Evolutionary conservation across 2,113 vertebrate genomes (phyloP).

Genomic region (Gorilla gorilla): DNA sequence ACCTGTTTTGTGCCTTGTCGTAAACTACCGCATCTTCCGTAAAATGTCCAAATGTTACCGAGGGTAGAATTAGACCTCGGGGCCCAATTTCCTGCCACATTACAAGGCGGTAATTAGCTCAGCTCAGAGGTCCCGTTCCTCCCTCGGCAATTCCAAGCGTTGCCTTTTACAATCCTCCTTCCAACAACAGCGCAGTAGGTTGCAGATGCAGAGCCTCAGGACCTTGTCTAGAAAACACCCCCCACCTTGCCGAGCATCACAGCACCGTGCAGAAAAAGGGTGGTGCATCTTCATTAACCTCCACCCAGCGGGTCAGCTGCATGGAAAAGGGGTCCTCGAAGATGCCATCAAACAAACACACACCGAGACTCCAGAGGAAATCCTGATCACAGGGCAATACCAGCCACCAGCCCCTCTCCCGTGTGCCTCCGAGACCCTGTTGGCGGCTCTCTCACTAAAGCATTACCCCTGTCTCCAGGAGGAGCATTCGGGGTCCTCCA

Average conservation of each 20-base stretch:
- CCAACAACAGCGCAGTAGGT: neutral
- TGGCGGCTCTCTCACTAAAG: too few relatives aligned
- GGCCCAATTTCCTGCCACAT: conserved; percentile 56
- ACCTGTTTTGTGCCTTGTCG: conserved; percentile 74
- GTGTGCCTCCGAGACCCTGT: neutral
- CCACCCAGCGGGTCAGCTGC: accelerated
- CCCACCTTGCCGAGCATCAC: neutral
- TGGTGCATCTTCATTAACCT: accelerated
- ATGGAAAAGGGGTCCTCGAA: neutral
- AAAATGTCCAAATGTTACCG: neutral
- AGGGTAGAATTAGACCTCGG: conserved; percentile 41
- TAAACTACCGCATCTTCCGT: conserved; percentile 69
- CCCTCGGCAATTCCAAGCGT: neutral
- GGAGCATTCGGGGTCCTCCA: neutral
- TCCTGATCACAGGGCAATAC: accelerated
- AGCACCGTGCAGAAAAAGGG: neutral
- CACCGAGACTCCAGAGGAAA: neutral
- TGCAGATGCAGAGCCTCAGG: neutral
- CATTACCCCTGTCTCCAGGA: accelerated
- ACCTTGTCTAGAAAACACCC: neutral
- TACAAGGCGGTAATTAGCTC: conserved; percentile 65
- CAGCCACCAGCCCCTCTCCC: accelerated
- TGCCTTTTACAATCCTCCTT: neutral
- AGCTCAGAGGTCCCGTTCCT: conserved; percentile 41
- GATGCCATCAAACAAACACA: neutral